These are phyloP conservation scores for Belonocnema kinseyi DNA, from an alignment of 1,140 invertebrate genomes.

Conservation along the genomic window DNA sequence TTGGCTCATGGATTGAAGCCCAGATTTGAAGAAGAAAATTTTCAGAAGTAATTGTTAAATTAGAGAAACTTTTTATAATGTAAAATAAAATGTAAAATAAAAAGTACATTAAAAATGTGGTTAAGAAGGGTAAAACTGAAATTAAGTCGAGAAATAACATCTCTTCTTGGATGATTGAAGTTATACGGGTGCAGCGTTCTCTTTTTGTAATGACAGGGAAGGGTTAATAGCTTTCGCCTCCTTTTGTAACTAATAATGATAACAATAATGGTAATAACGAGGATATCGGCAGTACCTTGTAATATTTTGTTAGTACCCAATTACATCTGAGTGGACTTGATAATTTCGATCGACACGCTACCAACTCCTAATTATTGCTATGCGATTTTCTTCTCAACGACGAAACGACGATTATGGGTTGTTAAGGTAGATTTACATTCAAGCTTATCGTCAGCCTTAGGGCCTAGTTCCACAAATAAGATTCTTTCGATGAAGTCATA, in stretches of 20 bases:
- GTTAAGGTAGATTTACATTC: slow-evolving; percentile 51
- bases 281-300: slow-evolving; percentile 46
- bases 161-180: slow-evolving; percentile 1
- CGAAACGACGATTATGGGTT: slow-evolving; percentile 50
- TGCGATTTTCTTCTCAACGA: slow-evolving; percentile 40
- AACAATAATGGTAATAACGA: slow-evolving; percentile 46
- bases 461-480: slow-evolving; percentile 28
- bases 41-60: too few relatives aligned
- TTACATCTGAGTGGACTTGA: slow-evolving; percentile 47
- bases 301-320: slow-evolving; percentile 56
- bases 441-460: slow-evolving; percentile 40
- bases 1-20: too few relatives aligned
- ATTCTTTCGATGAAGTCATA: slow-evolving; percentile 45
- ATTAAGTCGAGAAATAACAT: slow-evolving; percentile 39
- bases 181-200: slow-evolving; percentile 8
- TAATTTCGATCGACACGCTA: slow-evolving; percentile 56
- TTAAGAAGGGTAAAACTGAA: slow-evolving; percentile 4
- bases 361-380: slow-evolving; percentile 43
- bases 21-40: too few relatives aligned
- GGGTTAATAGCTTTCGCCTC: slow-evolving; percentile 48
- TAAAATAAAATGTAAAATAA: background rate
- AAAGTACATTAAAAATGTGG: background rate
- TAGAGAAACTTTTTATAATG: background rate
- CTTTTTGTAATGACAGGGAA: slow-evolving; percentile 43
- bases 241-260: slow-evolving; percentile 50